Evolutionary conservation across 2,888 invertebrate species (phyloP), one percentile per base, ranked within the genome.

Genomic region (Tanytarsus gracilentus): DNA sequence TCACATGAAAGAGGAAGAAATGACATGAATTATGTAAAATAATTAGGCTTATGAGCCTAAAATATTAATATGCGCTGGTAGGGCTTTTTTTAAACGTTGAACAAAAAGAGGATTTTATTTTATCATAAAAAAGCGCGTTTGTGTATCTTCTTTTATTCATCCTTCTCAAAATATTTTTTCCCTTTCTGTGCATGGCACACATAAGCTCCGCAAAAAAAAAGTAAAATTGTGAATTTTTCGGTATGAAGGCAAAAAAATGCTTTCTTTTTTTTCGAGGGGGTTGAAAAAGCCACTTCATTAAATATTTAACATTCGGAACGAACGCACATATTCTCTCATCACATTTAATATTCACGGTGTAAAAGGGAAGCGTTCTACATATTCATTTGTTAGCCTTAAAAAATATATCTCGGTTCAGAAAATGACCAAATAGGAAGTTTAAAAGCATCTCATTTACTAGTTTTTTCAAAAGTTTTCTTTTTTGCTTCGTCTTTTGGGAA

Each of bases 11-110:
- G 14, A 18, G n/a, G 18, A 51, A 26, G 51, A 51, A 16, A 53
- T 39, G 53, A 44, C 39, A 53, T 53, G 53, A 53, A 53, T 53
- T 36, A 53, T 53, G 53, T 53, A 53, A 53, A 53, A 53, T 53
- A 53, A 53, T 53, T 53, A 53, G 53, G 53, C 53, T 53, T 53
- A 53, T 30, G 21, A 53, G 39, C 53, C 30, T 51, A 11, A 44
- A 44, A 44, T 44, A 44, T 44, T 30, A 18, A 51, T 39, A 53
- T 53, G 25, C 23, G 33, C 23, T 39, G 53, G 51, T 7, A 23
- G 36, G 53, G 29, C 25, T 53, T 36, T 53, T 21, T 6, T 53
- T 30, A 27, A 11, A 29, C 29, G 9, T 16, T 25, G 51, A 51
- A n/a, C n/a, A 36, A 36, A 36, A 21, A 21, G 18, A 23, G 33